A percentile compares a stretch with the other conserved stretches of the same genome.
phyloP scores from a whole-genome alignment of 37 sponge, comb jelly and placozoan species.

The Aphrocallistes beatrix region DNA sequence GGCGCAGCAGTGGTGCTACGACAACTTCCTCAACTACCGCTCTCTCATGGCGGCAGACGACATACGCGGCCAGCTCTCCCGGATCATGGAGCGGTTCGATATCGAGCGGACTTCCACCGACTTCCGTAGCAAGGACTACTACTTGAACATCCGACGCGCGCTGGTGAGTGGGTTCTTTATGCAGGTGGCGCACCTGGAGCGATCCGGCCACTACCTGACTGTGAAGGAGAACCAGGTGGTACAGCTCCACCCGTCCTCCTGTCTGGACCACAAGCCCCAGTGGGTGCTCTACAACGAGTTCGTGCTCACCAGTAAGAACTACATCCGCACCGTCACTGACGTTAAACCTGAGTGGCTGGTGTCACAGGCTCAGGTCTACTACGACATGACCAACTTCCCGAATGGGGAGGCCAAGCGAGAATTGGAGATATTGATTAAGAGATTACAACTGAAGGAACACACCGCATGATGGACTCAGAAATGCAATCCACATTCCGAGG shows the following conservation, averaged over 20 bases:
- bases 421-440: constrained; percentile 54
- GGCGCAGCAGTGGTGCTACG: constrained; percentile 94
- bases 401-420: constrained; percentile 90
- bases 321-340: constrained; percentile 91
- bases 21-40: constrained; percentile 85
- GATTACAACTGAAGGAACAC: constrained; percentile 17
- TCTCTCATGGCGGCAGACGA: constrained; percentile 93
- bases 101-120: constrained; percentile 72
- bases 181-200: constrained; percentile 94
- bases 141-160: constrained; percentile 92
- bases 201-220: constrained; percentile 91
- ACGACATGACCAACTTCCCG: constrained; percentile 95
- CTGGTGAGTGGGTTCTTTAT: constrained; percentile 86
- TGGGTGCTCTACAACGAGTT: constrained; percentile 99
- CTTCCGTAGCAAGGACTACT: constrained; percentile 95
- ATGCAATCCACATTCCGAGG: not conserved
- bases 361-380: constrained; percentile 35
- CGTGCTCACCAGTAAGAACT: constrained; percentile 98
- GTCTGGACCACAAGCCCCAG: constrained; percentile 98
- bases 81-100: constrained; percentile 92
- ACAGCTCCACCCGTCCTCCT: constrained; percentile 96
- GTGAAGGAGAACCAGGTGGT: constrained; percentile 98
- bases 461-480: not conserved
- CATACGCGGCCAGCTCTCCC: constrained; percentile 83
- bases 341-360: constrained; percentile 95